These are phyloP conservation scores for Odocoileus virginianus DNA, from an alignment of 2,113 vertebrate genomes.

Conservation along the genomic window DNA sequence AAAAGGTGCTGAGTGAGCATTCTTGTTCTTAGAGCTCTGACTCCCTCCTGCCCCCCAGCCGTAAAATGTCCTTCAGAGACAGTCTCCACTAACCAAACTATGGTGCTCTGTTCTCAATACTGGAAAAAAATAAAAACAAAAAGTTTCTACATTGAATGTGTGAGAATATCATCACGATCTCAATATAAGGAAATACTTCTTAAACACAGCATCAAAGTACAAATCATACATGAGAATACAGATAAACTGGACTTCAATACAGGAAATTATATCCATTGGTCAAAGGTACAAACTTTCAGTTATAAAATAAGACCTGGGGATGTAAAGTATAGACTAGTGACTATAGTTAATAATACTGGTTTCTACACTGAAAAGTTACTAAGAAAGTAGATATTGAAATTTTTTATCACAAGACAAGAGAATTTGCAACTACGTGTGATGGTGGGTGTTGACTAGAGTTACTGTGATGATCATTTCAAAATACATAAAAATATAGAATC, in stretches of 20 bases:
- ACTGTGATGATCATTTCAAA: neutral
- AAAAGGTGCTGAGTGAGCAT: neutral
- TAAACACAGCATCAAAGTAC: neutral
- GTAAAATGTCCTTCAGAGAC: neutral
- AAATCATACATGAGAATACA: neutral
- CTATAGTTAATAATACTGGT: neutral
- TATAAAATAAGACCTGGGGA: neutral
- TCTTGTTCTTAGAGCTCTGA: neutral
- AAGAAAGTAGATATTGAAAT: neutral
- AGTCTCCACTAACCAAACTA: neutral
- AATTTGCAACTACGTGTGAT: neutral
- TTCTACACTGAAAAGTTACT: neutral
- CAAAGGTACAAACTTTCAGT: neutral
- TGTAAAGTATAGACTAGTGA: neutral
- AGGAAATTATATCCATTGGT: neutral
- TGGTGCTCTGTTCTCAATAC: neutral
- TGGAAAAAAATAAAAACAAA: neutral
- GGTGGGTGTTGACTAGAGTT: neutral
- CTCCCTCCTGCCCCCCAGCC: neutral
- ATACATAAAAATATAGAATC: neutral
- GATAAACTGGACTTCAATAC: neutral
- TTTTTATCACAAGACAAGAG: neutral
- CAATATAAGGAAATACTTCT: neutral
- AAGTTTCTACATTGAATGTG: neutral
- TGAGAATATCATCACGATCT: neutral